Conservation (phyloP, 2,888 invertebrate genomes). For the Ophion slaviceki region DNA sequence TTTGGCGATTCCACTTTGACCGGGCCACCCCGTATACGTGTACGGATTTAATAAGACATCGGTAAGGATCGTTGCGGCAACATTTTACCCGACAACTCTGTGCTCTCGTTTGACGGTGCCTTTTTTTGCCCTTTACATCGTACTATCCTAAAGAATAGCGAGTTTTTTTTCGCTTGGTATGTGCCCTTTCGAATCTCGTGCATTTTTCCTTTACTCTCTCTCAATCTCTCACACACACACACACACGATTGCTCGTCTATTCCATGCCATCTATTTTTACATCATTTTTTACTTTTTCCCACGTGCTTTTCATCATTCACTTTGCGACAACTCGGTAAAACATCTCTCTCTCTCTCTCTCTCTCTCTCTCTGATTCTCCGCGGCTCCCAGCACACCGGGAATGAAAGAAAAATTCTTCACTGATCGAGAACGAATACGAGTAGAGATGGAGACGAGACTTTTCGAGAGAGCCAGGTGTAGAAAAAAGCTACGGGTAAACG, state of each 20-base stretch:
- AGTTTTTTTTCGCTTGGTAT: slow-evolving; percentile 8
- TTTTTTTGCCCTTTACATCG: slow-evolving; percentile 1
- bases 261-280: slow-evolving; percentile 20
- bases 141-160: slow-evolving; percentile 39
- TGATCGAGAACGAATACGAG: slow-evolving; percentile 11
- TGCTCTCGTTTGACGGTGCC: not conserved
- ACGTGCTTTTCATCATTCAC: not conserved
- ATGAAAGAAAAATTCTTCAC: slow-evolving; percentile 33
- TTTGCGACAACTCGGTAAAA: not conserved
- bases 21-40: too few species aligned
- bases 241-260: too few species aligned
- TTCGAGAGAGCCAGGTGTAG: not conserved
- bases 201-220: not conserved
- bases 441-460: slow-evolving; percentile 6
- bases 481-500: not conserved
- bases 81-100: slow-evolving; percentile 15
- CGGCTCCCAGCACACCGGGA: not conserved
- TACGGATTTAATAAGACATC: too few species aligned
- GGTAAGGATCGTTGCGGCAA: slow-evolving; percentile 4
- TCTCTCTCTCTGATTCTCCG: not conserved
- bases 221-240: not conserved
- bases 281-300: slow-evolving; percentile 32
- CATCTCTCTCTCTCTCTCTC: not conserved
- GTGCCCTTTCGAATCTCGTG: not conserved
- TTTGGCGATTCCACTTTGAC: too few species aligned